Evolutionary conservation across 30 jellyfish, hydroid and myxozoan species (phyloP).

Genomic region (Nemopilema nomurai): DNA sequence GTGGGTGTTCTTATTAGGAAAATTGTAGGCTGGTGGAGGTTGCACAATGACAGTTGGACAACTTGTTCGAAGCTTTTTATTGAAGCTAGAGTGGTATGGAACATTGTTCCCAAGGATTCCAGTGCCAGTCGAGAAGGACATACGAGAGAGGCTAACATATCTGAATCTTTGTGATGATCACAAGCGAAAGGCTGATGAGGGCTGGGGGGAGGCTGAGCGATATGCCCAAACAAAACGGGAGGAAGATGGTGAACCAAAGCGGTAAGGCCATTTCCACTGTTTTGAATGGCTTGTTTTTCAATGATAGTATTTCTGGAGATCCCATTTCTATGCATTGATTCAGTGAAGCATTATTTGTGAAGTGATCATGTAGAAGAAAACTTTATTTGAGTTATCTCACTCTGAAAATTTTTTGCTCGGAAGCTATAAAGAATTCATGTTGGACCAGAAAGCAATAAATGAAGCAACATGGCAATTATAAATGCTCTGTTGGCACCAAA

Average conservation of each 20-base stretch:
- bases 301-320: too few relatives aligned
- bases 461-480: too few relatives aligned
- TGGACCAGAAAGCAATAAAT: too few relatives aligned
- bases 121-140: constrained; percentile 86
- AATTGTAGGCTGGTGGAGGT: constrained; percentile 87
- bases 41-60: constrained; percentile 94
- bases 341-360: too few relatives aligned
- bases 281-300: neutral
- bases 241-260: constrained; percentile 19
- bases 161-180: constrained; percentile 81
- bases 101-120: constrained; percentile 97
- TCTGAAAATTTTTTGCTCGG: too few relatives aligned
- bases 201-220: constrained; percentile 85
- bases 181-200: constrained; percentile 81
- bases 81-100: constrained; percentile 92
- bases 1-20: constrained; percentile 34
- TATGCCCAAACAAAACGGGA: constrained; percentile 51
- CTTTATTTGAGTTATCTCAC: too few relatives aligned
- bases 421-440: too few relatives aligned
- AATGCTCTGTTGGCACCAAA: too few relatives aligned
- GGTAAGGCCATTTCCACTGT: constrained; percentile 21
- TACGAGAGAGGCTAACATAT: constrained; percentile 60
- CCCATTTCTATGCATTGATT: too few relatives aligned
- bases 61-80: constrained; percentile 77
- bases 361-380: too few relatives aligned